Evolutionary conservation across 1,140 invertebrate species (phyloP).

Genomic region (Hyphantria cunea): DNA sequence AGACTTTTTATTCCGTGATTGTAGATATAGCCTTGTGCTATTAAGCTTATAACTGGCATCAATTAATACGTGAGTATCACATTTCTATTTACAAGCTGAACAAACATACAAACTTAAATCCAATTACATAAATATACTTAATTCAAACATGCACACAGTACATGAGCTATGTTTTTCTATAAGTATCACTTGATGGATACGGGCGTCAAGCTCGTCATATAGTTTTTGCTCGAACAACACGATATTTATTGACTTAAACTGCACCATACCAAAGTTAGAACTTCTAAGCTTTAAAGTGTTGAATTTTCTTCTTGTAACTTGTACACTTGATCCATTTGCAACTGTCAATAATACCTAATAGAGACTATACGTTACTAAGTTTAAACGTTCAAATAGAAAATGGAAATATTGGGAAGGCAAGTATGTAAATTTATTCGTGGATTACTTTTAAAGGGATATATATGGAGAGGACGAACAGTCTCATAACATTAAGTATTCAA

Average conservation of each 20-base stretch:
- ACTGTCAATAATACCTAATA: neutral
- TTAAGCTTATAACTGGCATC: no score
- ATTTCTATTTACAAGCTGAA: no score
- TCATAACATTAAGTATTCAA: slow-evolving; percentile 20
- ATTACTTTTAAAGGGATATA: slow-evolving; percentile 3
- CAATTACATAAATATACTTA: no score
- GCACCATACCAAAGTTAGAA: neutral
- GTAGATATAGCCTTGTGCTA: no score
- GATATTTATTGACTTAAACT: neutral
- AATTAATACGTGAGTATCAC: no score
- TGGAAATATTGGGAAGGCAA: slow-evolving; percentile 2
- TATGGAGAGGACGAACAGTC: slow-evolving; percentile 2
- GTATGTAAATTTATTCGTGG: slow-evolving; percentile 1
- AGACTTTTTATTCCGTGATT: no score
- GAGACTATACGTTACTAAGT: neutral
- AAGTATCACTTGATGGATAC: neutral
- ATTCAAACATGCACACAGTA: neutral
- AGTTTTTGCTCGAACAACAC: neutral
- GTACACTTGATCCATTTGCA: neutral
- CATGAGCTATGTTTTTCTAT: neutral
- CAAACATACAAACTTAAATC: no score
- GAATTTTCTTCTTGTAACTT: slow-evolving; percentile 1
- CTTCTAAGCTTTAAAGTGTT: neutral
- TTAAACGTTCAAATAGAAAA: neutral
- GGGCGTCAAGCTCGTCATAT: neutral